Conservation (phyloP, 2,888 invertebrate genomes). For the Galeopsomyia nigrocyanea region DNA sequence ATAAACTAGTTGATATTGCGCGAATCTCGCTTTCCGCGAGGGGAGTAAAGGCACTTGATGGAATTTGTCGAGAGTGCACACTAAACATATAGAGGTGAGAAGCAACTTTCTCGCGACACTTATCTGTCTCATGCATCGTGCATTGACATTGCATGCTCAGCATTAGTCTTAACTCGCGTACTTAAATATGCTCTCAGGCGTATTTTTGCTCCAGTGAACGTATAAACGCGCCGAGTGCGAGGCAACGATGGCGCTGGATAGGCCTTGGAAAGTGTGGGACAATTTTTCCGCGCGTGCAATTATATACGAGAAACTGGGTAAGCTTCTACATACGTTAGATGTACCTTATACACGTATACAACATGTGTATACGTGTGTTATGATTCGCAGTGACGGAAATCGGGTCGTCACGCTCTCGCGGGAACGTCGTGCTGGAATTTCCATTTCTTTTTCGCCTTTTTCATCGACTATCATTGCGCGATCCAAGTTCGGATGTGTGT, state of each 20-base stretch:
- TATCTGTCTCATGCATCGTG: conserved; percentile 16
- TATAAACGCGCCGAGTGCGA: too few species aligned
- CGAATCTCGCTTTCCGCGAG: conserved; percentile 11
- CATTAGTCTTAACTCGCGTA: neutral
- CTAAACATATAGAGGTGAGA: conserved; percentile 18
- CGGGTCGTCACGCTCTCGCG: conserved; percentile 29
- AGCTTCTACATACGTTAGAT: neutral
- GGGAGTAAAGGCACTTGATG: neutral
- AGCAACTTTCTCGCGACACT: conserved; percentile 10
- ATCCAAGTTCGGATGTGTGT: too few species aligned
- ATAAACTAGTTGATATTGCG: neutral
- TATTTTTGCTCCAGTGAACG: conserved; percentile 28
- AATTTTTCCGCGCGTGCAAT: conserved; percentile 33
- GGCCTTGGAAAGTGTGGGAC: conserved; percentile 37
- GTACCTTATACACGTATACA: too few species aligned
- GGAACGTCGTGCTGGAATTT: conserved; percentile 5
- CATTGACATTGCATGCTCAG: conserved; percentile 7
- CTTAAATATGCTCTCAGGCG: conserved; percentile 1
- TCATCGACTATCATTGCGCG: neutral
- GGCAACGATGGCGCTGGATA: conserved; percentile 5
- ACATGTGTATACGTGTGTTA: too few species aligned
- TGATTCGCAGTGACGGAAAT: conserved; percentile 15
- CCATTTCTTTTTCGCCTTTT: neutral
- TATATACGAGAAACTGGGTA: conserved; percentile 17
- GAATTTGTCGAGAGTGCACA: neutral